Conservation (phyloP, 2,113 vertebrate genomes). For the Taxidea taxus region DNA sequence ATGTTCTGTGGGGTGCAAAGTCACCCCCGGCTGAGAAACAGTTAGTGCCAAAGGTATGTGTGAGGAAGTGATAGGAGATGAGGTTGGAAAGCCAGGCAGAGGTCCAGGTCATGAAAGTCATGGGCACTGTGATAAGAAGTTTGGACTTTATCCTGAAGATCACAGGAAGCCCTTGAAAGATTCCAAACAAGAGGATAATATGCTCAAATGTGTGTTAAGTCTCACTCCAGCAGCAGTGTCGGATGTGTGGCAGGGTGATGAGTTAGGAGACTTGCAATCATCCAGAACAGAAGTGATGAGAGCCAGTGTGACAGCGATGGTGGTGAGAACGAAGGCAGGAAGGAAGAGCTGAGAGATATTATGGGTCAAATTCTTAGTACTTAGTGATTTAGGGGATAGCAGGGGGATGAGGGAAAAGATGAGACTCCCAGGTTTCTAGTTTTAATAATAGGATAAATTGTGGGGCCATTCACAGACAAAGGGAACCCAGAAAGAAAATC, state of each 20-base stretch:
- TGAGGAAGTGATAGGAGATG: conserved; percentile 49
- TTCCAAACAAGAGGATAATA: conserved; percentile 43
- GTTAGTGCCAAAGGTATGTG: conserved; percentile 68
- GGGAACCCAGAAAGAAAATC: not conserved
- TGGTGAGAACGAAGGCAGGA: not conserved
- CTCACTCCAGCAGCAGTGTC: not conserved
- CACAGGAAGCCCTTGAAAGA: conserved; percentile 63
- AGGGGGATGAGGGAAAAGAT: not conserved
- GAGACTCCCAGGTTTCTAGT: not conserved
- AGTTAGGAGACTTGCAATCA: not conserved
- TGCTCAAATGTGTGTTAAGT: not conserved
- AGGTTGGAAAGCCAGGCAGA: conserved; percentile 45
- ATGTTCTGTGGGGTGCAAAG: not conserved
- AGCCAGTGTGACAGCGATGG: not conserved
- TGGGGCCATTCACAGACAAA: not conserved
- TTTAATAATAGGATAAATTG: conserved; percentile 11
- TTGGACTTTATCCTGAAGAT: conserved; percentile 68
- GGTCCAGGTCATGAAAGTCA: conserved; percentile 59
- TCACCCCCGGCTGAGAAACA: conserved; percentile 49
- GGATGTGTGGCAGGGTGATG: not conserved
- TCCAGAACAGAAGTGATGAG: not conserved
- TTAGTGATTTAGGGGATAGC: not conserved
- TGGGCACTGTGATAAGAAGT: conserved; percentile 56
- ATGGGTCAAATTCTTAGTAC: not conserved
- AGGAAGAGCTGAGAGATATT: not conserved